Percentiles rank a stretch among this genome's conserved stretches.
phyloP scores from a whole-genome alignment of 2,888 invertebrate species.

The Ametastegia equiseti region DNA sequence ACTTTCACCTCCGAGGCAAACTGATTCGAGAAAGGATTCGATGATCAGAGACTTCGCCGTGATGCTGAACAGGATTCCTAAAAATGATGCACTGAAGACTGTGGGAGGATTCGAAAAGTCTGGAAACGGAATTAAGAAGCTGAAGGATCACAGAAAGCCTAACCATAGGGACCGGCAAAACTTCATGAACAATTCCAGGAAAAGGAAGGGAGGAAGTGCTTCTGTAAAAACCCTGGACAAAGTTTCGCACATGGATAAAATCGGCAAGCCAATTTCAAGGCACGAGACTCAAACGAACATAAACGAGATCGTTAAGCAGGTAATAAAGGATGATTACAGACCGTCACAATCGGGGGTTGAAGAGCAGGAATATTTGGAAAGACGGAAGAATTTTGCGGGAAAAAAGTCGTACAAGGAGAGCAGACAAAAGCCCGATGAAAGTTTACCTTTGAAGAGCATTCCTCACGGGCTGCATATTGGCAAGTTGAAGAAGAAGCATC shows the following conservation, averaged over 20 bases:
- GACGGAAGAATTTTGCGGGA: not conserved
- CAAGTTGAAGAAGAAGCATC: not conserved
- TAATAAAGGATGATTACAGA: not conserved
- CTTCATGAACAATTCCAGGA: not conserved
- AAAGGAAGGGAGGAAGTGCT: not conserved
- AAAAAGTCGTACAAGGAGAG: not conserved
- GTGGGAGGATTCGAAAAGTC: not conserved
- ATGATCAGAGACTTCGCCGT: constrained; percentile 46
- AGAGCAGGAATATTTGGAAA: not conserved
- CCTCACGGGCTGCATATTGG: not conserved
- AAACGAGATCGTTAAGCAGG: constrained; percentile 16
- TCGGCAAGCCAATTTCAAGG: not conserved
- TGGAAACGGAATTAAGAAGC: not conserved
- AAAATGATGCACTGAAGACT: not conserved
- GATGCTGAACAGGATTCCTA: constrained; percentile 42
- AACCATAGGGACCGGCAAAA: not conserved
- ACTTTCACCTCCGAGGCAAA: not conserved
- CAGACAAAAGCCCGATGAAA: not conserved
- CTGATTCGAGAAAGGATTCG: not conserved
- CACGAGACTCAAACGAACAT: constrained; percentile 9
- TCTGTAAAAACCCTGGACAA: not conserved
- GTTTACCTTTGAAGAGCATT: not conserved
- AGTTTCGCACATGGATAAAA: not conserved
- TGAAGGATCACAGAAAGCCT: not conserved
- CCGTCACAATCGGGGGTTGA: not conserved